phyloP scores from a whole-genome alignment of 2,113 vertebrate genomes.

The Engystomops pustulosus region DNA sequence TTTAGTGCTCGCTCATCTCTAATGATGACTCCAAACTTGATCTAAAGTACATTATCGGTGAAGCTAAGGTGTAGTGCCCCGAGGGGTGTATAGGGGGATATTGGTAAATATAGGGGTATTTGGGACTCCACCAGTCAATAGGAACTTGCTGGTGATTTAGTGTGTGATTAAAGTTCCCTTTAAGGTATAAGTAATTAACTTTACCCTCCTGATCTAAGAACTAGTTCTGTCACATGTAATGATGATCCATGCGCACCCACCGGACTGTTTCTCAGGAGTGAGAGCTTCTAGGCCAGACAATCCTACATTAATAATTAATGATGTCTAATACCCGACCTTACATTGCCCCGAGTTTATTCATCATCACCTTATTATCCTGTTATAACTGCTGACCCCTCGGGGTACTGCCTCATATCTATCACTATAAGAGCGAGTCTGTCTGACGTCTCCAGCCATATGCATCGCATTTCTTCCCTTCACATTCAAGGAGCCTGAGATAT shows the following conservation, averaged over 20 bases:
- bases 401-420: neutral
- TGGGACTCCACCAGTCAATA: too few relatives aligned
- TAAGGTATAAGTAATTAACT: too few relatives aligned
- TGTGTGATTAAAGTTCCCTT: too few relatives aligned
- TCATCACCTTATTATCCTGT: neutral
- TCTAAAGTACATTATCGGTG: too few relatives aligned
- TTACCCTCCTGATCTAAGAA: too few relatives aligned
- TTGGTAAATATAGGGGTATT: too few relatives aligned
- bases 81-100: too few relatives aligned
- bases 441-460: neutral
- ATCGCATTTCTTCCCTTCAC: conserved; percentile 35
- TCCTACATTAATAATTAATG: neutral
- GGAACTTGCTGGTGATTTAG: too few relatives aligned
- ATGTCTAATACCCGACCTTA: neutral
- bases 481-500: conserved; percentile 25
- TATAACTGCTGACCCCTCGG: neutral
- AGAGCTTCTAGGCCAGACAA: neutral
- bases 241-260: neutral
- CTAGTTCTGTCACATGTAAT: neutral
- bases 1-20: too few relatives aligned
- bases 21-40: too few relatives aligned
- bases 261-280: neutral
- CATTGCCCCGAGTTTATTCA: neutral
- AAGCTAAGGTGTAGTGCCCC: too few relatives aligned
- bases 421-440: neutral